Base-by-base conservation (phyloP, 1,140 invertebrate genomes). In the Drosophila ambigua region DNA sequence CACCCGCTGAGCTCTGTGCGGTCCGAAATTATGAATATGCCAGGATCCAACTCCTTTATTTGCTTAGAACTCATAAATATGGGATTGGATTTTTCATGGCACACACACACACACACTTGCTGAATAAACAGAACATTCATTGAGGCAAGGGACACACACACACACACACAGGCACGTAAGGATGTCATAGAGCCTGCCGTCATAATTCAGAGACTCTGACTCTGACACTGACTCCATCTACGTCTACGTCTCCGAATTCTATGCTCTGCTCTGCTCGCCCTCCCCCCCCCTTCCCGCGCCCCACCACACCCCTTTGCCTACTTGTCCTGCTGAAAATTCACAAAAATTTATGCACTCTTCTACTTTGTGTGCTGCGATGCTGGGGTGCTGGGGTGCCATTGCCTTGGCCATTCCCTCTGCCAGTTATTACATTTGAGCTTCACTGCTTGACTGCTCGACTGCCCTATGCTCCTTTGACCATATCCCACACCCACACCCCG, bases 371-470 rank as follows among this genome's bases (percentile, higher is more conserved):
- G 28, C 6, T 28, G 28, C 1, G 1, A 0, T 20, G 20, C 6
- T 28, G 28, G 20, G 1, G 1, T 20, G 20, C 20, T 20, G 28
- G 2, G 28, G 7, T 8, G 31, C 31, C 31, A 31, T 31, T 31
- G 8, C 28, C 28, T 2, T 9, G 8, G 31, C 31, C 31, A 9
- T 9, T 9, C 8, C 7, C 31, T 31, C 31, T 31, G 31, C 3
- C 31, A 31, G 31, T 76, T 84, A 84, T 83, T 83, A 79, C 67
- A 83, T 76, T 84, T 54, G 49, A 59, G 62, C 59, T 58, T 58
- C 48, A 59, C 54, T 57, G 35, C 11, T 13, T 2, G 35, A 39
- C 35, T 35, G 31, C 31, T 35, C 48, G 44, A 46, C 26, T 67
- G 62, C 20, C 43, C 59, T 54, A 24, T 35, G 51, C 45, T 55